These are phyloP conservation scores for Tachuris rubrigastra DNA, from an alignment of 2,113 vertebrate genomes.

Conservation along the genomic window DNA sequence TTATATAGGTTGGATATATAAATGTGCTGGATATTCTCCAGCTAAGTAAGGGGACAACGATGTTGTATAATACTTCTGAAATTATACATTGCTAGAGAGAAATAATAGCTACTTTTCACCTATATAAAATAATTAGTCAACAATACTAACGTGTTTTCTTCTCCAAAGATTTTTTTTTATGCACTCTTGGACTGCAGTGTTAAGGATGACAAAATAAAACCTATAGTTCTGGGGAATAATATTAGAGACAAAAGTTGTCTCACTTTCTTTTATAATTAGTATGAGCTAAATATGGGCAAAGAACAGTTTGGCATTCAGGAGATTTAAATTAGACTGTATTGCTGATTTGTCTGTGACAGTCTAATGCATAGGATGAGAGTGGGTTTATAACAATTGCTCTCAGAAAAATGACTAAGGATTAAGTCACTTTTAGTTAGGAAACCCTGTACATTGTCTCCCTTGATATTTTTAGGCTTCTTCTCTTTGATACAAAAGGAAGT, in stretches of 20 bases:
- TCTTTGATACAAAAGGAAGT: neutral
- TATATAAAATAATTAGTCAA: neutral
- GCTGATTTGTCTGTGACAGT: neutral
- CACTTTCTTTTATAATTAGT: neutral
- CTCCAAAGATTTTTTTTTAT: neutral
- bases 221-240: neutral
- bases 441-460: neutral
- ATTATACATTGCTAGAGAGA: neutral
- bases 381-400: neutral
- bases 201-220: neutral
- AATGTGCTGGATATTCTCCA: neutral
- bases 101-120: neutral
- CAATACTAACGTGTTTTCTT: neutral
- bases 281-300: neutral
- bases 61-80: neutral
- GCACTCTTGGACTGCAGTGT: neutral
- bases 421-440: neutral
- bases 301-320: neutral
- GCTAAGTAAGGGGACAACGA: neutral
- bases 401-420: neutral
- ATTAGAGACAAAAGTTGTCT: neutral
- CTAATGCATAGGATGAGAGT: neutral
- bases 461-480: slow-evolving; percentile 1
- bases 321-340: neutral
- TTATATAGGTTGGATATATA: neutral